Evolutionary conservation across 92 coral and sea anemone species (phyloP).

Genomic region (Virgularia gustaviana): DNA sequence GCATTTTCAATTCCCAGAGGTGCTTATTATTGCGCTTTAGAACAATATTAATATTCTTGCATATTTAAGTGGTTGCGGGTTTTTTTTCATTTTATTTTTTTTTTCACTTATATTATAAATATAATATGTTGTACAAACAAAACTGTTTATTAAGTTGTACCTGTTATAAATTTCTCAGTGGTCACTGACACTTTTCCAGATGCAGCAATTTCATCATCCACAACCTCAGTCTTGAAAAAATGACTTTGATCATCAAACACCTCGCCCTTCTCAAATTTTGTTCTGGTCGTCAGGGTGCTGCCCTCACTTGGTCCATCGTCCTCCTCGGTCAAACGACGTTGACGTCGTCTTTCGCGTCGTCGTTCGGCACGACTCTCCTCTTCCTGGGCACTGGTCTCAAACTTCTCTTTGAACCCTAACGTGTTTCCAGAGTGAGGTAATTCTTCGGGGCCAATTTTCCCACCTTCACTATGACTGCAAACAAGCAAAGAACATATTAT

Average conservation of each 20-base stretch:
- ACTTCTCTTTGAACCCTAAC: background rate
- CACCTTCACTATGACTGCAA: conserved; percentile 2
- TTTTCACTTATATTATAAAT: background rate
- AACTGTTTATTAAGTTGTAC: conserved; percentile 4
- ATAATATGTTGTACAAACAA: background rate
- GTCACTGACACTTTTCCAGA: conserved; percentile 27
- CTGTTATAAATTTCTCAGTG: conserved; percentile 14
- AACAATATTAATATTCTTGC: too few species aligned
- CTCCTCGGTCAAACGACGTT: conserved; percentile 29
- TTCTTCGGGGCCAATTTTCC: conserved; percentile 10
- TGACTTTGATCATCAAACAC: conserved; percentile 42
- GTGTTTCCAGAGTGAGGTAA: conserved; percentile 23
- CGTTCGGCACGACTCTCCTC: conserved; percentile 32
- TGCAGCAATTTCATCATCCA: conserved; percentile 9
- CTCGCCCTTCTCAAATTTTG: conserved; percentile 63
- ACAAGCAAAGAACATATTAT: background rate
- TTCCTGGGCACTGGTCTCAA: background rate
- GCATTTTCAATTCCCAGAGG: conserved; percentile 56
- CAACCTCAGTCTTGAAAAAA: conserved; percentile 21
- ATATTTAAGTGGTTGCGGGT: background rate
- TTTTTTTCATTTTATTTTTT: background rate
- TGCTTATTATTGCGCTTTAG: conserved; percentile 37
- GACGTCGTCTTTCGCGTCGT: conserved; percentile 38
- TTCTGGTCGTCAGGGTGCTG: conserved; percentile 39
- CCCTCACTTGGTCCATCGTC: conserved; percentile 23